A percentile compares a stretch with the other conserved stretches of the same genome.
Conservation (phyloP, 1,140 invertebrate species). For the Brachionus koreanus region DNA sequence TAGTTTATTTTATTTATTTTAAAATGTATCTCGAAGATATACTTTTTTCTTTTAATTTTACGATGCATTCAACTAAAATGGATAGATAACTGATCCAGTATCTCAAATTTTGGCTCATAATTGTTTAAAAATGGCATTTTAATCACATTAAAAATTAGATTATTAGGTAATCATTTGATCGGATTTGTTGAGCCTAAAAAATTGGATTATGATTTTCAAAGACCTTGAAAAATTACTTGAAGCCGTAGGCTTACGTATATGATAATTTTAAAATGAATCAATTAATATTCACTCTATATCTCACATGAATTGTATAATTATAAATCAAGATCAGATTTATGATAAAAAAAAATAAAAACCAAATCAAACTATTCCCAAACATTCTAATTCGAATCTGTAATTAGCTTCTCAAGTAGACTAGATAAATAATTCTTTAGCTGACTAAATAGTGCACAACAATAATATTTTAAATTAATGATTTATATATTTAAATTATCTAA, state of each 20-base stretch:
- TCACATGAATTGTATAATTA: not conserved
- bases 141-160: not conserved
- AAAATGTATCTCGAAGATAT: too few species aligned
- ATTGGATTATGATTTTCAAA: not conserved
- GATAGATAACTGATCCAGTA: not conserved
- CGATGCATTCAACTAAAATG: not conserved
- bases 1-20: not conserved
- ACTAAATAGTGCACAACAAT: not conserved
- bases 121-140: not conserved
- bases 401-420: not conserved
- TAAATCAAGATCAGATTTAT: constrained; percentile 3
- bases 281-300: not conserved
- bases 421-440: not conserved
- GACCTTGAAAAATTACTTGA: not conserved
- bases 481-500: constrained; percentile 12
- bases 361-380: not conserved
- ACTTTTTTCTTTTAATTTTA: too few species aligned
- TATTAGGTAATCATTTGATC: not conserved
- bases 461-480: constrained; percentile 12
- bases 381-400: not conserved
- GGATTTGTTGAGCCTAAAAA: not conserved
- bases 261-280: not conserved
- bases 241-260: not conserved
- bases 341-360: not conserved
- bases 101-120: not conserved